phyloP scores from a whole-genome alignment of 2,888 invertebrate genomes.

The Tipula confusa region DNA sequence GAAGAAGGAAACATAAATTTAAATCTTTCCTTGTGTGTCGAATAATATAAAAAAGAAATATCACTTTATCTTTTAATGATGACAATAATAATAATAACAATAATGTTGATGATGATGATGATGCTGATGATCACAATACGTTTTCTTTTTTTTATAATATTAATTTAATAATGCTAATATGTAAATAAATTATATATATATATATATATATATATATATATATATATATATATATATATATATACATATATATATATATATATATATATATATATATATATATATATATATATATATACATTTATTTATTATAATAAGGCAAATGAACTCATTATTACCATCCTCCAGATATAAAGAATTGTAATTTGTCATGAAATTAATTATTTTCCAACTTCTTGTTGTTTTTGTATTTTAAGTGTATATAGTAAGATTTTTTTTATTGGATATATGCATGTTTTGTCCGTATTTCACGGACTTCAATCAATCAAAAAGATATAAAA shows the following conservation, averaged over 20 bases:
- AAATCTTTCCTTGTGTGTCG: background rate
- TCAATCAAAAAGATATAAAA: slow-evolving; percentile 25
- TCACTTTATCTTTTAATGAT: slow-evolving; percentile 25
- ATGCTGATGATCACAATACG: slow-evolving; percentile 6
- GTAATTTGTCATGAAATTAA: slow-evolving; percentile 20
- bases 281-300: no score
- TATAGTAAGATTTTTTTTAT: background rate
- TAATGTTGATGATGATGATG: background rate
- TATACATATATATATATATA: no score
- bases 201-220: no score
- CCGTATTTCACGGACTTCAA: background rate
- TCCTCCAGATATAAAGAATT: slow-evolving; percentile 12
- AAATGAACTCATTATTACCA: slow-evolving; percentile 20
- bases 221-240: no score
- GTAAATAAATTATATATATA: no score
- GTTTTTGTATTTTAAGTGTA: background rate
- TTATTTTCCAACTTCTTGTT: background rate
- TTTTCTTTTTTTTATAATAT: background rate
- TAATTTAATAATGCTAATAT: background rate
- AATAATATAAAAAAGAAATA: background rate
- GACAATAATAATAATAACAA: slow-evolving; percentile 6
- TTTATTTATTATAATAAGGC: slow-evolving; percentile 20
- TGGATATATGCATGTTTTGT: background rate
- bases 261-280: no score
- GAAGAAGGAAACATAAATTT: slow-evolving; percentile 16